Base-by-base conservation (phyloP, 1,140 invertebrate genomes). In the Yoshiicerus persimilis region DNA sequence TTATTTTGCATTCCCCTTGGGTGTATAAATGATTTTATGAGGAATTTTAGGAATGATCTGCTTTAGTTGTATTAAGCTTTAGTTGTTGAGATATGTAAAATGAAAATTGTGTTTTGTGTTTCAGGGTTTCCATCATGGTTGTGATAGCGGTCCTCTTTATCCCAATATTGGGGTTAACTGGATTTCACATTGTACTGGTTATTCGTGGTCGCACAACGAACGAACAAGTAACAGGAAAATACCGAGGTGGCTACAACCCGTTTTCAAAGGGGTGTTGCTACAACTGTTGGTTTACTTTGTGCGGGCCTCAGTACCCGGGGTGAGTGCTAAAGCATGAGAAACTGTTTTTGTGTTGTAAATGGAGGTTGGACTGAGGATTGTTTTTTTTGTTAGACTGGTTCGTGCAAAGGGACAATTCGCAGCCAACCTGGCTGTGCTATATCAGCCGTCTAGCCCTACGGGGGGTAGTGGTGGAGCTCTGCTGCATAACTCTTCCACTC, bases 191-290 rank as follows among this genome's bases (percentile, higher is more conserved):
- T 93, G 96, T 99, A 90, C 94, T 99, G 88, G 98, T 99, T 64
- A 97, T 97, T 20, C 94, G 98, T 91, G 99, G 99, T n/a, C 95
- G 98, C 87, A 99, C 99, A n/a, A 99, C 99, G 87, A 99, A 99
- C 94, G 99, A 99, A 94, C 99, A 99, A 94, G 98, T 99, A 39
- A 99, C 98, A 4, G 98, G 98, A 62, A 99, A 99, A 94, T 99
- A 99, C 94, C 97, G 97, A 92, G 97, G 97, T 84, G 98, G 97
- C 32, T 98, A 97, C 92, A 99, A 99, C 95, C 98, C 98, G 86
- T 99, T 99, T 93, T 98, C 97, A 8, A 94, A 96, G 92, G 98
- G 98, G 62, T 99, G 98, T 92, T 96, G 96, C 94, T 94, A 95
- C 91, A 99, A 99, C 93, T 99, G 98, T 93, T 97, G 96, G 92